Evolutionary conservation across 2,888 invertebrate genomes (phyloP).

Genomic region (Lochmaea crataegi): DNA sequence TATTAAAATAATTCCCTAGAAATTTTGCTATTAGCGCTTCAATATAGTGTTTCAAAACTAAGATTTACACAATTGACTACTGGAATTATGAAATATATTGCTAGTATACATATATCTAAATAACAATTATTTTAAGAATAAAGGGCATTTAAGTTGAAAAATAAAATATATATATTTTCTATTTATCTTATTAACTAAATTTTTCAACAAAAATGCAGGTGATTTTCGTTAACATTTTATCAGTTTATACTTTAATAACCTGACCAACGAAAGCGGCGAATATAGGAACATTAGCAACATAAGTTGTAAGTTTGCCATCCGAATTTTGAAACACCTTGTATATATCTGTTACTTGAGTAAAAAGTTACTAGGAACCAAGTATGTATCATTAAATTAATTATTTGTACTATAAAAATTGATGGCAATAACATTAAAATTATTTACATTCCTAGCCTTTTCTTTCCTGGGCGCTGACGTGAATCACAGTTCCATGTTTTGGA

Average conservation of each 20-base stretch:
- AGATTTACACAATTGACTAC: not conserved
- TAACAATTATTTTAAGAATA: too few relatives aligned
- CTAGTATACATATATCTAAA: not conserved
- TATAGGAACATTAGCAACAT: too few relatives aligned
- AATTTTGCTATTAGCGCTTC: not conserved
- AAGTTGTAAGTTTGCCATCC: too few relatives aligned
- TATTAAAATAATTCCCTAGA: too few relatives aligned
- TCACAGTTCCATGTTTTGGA: constrained; percentile 80
- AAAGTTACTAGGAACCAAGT: constrained; percentile 16
- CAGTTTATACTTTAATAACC: too few relatives aligned
- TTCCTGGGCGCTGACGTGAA: constrained; percentile 50
- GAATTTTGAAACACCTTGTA: too few relatives aligned
- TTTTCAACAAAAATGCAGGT: too few relatives aligned
- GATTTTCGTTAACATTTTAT: too few relatives aligned
- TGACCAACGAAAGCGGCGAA: too few relatives aligned
- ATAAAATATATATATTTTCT: too few relatives aligned
- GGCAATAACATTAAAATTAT: constrained; percentile 28
- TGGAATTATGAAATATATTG: not conserved
- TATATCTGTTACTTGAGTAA: not conserved
- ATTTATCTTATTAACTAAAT: too few relatives aligned
- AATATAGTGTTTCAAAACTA: not conserved
- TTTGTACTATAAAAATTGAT: constrained; percentile 46
- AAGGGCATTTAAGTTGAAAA: too few relatives aligned
- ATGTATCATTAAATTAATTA: constrained; percentile 27
- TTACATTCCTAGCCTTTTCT: constrained; percentile 51